These are phyloP conservation scores for Drosophila austrosaltans DNA, from an alignment of 2,888 invertebrate species.

Conservation along the genomic window DNA sequence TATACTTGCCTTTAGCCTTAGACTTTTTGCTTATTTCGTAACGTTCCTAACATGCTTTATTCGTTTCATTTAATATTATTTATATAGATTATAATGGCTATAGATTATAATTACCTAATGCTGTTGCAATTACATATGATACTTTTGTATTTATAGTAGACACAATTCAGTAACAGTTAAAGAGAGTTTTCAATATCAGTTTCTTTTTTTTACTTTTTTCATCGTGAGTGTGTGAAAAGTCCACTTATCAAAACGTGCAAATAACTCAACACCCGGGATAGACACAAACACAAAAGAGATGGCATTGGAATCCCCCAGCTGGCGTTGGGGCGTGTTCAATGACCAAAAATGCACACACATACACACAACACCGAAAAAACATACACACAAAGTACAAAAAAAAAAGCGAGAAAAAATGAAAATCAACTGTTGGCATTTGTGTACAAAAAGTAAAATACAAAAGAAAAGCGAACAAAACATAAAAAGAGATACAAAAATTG, in stretches of 20 bases:
- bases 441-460: conserved; percentile 22
- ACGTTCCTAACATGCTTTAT: neutral
- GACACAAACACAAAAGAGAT: conserved; percentile 39
- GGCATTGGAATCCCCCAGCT: conserved; percentile 37
- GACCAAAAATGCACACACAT: conserved; percentile 32
- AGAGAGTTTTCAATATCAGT: neutral
- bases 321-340: conserved; percentile 53
- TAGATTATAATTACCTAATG: neutral
- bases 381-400: neutral
- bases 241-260: conserved; percentile 78
- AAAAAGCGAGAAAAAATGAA: conserved; percentile 27
- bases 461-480: neutral
- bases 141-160: neutral
- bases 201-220: neutral
- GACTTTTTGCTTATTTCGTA: neutral
- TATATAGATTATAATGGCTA: neutral
- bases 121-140: neutral
- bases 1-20: too few relatives aligned
- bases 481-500: conserved; percentile 21
- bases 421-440: conserved; percentile 48
- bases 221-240: conserved; percentile 49
- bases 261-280: conserved; percentile 66
- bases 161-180: neutral
- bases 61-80: too few relatives aligned
- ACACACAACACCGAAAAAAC: neutral